Percentiles rank a stretch among this genome's conserved stretches.
phyloP scores from a whole-genome alignment of 92 coral and sea anemone species.

The Epizoanthus illoricatus region DNA sequence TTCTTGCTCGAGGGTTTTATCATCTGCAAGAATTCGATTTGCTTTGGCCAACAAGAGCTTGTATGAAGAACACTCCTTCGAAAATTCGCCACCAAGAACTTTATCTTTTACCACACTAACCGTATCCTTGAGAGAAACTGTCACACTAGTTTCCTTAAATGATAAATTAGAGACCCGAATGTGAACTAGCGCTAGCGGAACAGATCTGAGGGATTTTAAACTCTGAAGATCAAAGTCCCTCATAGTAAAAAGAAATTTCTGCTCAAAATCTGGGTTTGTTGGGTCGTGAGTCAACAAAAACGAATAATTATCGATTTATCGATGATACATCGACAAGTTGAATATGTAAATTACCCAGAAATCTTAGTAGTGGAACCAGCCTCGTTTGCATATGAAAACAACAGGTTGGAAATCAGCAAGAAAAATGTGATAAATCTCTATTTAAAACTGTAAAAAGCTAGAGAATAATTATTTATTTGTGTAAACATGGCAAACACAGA shows the following conservation, averaged over 20 bases:
- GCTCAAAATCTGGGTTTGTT: slow-evolving; percentile 10
- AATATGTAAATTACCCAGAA: background rate
- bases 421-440: slow-evolving; percentile 1
- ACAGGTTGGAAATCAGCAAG: background rate
- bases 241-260: slow-evolving; percentile 58
- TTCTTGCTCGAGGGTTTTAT: slow-evolving; percentile 89
- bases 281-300: slow-evolving; percentile 37
- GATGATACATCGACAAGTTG: slow-evolving; percentile 5
- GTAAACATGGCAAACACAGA: slow-evolving; percentile 42
- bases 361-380: background rate
- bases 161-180: slow-evolving; percentile 74
- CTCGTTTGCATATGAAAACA: slow-evolving; percentile 20
- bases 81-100: slow-evolving; percentile 81
- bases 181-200: slow-evolving; percentile 65
- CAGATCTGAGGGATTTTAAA: slow-evolving; percentile 82
- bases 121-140: slow-evolving; percentile 67
- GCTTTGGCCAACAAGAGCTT: slow-evolving; percentile 82
- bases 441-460: background rate
- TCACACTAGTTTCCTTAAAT: slow-evolving; percentile 79
- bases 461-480: background rate
- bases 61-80: slow-evolving; percentile 85
- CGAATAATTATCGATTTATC: slow-evolving; percentile 31
- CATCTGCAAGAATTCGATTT: slow-evolving; percentile 77
- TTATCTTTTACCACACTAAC: slow-evolving; percentile 75
- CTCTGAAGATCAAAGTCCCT: slow-evolving; percentile 98